Evolutionary conservation across 2,888 invertebrate genomes (phyloP), one percentile per base, ranked within the genome.

Genomic region (Lottia scabra): DNA sequence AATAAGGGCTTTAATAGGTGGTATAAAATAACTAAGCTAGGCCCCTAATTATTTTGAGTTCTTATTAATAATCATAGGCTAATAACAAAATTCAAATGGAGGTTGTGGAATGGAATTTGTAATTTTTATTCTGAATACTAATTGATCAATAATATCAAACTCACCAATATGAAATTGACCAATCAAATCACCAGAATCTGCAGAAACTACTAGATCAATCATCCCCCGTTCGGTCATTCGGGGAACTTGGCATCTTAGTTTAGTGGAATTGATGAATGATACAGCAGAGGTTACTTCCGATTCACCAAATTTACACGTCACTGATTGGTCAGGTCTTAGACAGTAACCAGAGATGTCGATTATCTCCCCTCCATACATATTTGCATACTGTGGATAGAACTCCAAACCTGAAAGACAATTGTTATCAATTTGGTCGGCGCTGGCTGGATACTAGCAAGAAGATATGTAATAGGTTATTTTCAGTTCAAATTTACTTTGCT

Each of bases 311-410:
- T 78, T 77, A 46, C 90, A 90, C 68, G 84, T 93, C 66, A 98
- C 93, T 79, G 94, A 92, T 82, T 95, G 94, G 1, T 91, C 91
- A 0, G 92, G 92, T 79, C 93, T 92, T 87, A 98, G 96, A 88
- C 99, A 99, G 2, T 98, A 97, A 0, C 98, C 99, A 0, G 98
- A 97, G 73, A 99, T 95, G 87, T 98, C 98, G 48, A 99, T 96
- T 70, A 98, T 93, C 0, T 96, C 96, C 1, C 99, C 99, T 3
- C 99, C 99, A 79, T 98, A 91, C 98, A 99, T 98, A 88, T 96
- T 97, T 5, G 97, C 98, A 86, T 78, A 78, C n/a, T 72, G 72
- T 0, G 87, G 87, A 62, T 68, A 79, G 13, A 85, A 78, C 44
- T 80, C 79, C 12, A 87, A 69, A 38, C 38, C 38, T 38, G 10